These are phyloP conservation scores for Synanthedon andrenaeformis DNA, from an alignment of 2,888 invertebrate species.

Conservation along the genomic window DNA sequence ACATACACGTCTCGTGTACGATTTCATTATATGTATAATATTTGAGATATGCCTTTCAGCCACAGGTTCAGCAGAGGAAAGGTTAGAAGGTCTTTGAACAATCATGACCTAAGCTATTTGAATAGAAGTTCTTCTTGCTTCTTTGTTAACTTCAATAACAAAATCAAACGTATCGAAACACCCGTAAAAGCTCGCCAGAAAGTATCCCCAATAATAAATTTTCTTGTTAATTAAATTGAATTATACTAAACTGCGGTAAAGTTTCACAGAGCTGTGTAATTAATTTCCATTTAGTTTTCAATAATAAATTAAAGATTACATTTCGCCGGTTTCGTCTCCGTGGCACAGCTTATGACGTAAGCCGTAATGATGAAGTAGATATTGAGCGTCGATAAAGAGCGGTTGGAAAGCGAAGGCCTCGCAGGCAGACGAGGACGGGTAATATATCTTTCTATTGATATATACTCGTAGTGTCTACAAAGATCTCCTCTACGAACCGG, in stretches of 20 bases:
- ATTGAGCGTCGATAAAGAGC: conserved; percentile 16
- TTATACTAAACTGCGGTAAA: neutral
- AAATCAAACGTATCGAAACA: too few species aligned
- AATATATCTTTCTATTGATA: conserved; percentile 24
- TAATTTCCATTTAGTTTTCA: neutral
- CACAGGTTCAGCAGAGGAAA: too few species aligned
- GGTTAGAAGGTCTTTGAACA: too few species aligned
- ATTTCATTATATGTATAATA: too few species aligned
- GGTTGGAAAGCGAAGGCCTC: neutral
- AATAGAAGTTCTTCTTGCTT: too few species aligned
- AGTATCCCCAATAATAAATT: too few species aligned
- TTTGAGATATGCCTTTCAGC: too few species aligned
- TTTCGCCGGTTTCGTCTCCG: conserved; percentile 1
- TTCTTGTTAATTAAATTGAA: too few species aligned
- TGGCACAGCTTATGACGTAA: conserved; percentile 10
- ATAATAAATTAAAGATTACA: conserved; percentile 1
- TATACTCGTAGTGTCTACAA: conserved; percentile 5
- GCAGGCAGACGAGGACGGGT: neutral
- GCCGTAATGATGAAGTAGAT: conserved; percentile 19
- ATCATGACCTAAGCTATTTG: too few species aligned
- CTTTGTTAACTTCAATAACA: too few species aligned
- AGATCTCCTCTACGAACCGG: neutral
- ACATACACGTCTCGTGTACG: too few species aligned
- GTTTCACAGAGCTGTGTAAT: neutral
- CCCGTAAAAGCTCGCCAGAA: too few species aligned